These are phyloP conservation scores for Prionace glauca DNA, from an alignment of 2,797 vertebrate species.

Conservation along the genomic window DNA sequence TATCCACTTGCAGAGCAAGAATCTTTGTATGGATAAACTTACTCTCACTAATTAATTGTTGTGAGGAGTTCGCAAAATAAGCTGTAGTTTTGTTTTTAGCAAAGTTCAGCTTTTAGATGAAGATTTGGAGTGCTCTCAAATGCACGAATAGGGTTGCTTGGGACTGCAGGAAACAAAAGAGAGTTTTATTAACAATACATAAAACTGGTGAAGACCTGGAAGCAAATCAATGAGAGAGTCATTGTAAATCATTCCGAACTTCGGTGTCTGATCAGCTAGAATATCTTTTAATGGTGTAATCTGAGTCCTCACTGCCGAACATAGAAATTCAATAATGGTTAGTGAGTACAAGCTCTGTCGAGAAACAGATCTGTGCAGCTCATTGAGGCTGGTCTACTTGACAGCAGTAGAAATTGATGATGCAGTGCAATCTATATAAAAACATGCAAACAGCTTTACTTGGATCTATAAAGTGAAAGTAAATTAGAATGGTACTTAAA, in stretches of 20 bases:
- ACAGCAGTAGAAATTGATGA: background rate
- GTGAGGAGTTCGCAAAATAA: background rate
- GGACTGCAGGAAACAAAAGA: background rate
- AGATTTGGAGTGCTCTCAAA: background rate
- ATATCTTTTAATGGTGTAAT: slow-evolving; percentile 12
- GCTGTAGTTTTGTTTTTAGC: background rate
- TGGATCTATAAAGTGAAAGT: background rate
- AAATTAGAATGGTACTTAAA: background rate
- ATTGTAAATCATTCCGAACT: slow-evolving; percentile 13
- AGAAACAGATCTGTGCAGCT: background rate
- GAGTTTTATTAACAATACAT: background rate
- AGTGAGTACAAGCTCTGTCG: background rate
- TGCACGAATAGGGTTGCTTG: background rate
- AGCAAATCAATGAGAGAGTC: background rate
- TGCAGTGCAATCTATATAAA: background rate
- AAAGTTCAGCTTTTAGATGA: background rate
- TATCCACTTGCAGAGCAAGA: background rate
- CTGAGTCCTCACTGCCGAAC: background rate
- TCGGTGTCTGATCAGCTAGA: background rate
- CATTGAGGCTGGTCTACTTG: background rate
- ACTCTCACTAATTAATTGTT: background rate
- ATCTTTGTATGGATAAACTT: background rate
- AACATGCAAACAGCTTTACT: background rate
- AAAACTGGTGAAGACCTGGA: background rate
- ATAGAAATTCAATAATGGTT: slow-evolving; percentile 20